Conservation (phyloP, 2,888 invertebrate genomes). For the Cynaeus angustus region DNA sequence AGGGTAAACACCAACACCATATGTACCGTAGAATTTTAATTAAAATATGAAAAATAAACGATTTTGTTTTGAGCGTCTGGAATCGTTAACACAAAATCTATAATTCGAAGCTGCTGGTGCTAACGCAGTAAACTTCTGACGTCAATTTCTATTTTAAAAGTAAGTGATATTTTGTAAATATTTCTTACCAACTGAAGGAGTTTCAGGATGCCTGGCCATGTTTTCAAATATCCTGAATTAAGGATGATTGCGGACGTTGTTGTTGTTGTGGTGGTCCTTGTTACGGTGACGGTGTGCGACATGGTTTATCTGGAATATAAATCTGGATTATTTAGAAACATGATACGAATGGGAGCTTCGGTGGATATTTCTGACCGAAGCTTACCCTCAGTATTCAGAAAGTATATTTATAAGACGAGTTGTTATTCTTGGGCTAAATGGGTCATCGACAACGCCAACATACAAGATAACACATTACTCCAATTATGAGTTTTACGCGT, state of each 20-base stretch:
- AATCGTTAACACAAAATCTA: too few relatives aligned
- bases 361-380: slow-evolving; percentile 22
- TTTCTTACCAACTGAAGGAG: slow-evolving; percentile 83
- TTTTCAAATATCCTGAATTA: slow-evolving; percentile 87
- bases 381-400: slow-evolving; percentile 17
- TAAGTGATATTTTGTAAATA: slow-evolving; percentile 36
- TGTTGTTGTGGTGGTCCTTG: slow-evolving; percentile 86
- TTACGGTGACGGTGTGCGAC: slow-evolving; percentile 93
- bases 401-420: slow-evolving; percentile 28
- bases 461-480: neutral
- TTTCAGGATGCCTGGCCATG: slow-evolving; percentile 86
- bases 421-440: slow-evolving; percentile 34
- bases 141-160: slow-evolving; percentile 46
- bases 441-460: slow-evolving; percentile 26
- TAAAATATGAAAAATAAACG: too few relatives aligned
- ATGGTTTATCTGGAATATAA: slow-evolving; percentile 72
- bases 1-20: neutral
- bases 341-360: slow-evolving; percentile 30
- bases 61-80: too few relatives aligned
- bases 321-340: slow-evolving; percentile 22
- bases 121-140: slow-evolving; percentile 25
- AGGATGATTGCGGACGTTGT: slow-evolving; percentile 85
- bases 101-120: slow-evolving; percentile 7
- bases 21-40: neutral
- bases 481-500: neutral